These are phyloP conservation scores for Gymnorhina tibicen DNA, from an alignment of 2,113 vertebrate species.

Conservation along the genomic window DNA sequence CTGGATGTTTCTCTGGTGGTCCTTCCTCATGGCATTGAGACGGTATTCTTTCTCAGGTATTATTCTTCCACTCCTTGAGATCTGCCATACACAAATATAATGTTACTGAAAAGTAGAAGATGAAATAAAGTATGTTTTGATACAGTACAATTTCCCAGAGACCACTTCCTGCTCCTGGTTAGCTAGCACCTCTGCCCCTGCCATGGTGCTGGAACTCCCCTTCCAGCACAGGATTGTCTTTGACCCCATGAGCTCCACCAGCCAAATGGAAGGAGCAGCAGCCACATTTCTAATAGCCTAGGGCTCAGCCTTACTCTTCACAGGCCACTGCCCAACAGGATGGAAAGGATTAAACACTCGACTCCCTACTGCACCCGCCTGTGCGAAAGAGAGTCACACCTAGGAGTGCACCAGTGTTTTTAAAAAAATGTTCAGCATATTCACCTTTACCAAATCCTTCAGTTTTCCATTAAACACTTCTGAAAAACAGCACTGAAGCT, in stretches of 20 bases:
- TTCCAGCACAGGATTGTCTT: neutral
- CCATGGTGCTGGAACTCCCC: neutral
- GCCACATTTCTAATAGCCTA: neutral
- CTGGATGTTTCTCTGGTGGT: constrained; percentile 80
- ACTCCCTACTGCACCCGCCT: neutral
- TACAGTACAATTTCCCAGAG: neutral
- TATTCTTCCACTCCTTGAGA: constrained; percentile 89
- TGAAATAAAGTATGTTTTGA: neutral
- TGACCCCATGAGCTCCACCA: neutral
- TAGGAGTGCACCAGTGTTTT: neutral
- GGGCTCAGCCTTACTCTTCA: neutral
- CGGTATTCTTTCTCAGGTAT: constrained; percentile 89
- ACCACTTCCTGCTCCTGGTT: neutral
- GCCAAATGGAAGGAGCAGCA: neutral
- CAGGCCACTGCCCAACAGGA: neutral
- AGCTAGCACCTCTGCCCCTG: neutral
- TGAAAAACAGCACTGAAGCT: neutral
- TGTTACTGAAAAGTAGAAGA: neutral
- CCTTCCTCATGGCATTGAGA: constrained; percentile 77
- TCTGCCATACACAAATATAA: constrained; percentile 65
- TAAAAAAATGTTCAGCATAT: neutral
- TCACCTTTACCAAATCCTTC: neutral
- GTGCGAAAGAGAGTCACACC: neutral
- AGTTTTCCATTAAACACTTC: neutral
- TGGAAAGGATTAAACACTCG: neutral